A percentile compares a stretch with the other conserved stretches of the same genome.
These are phyloP conservation scores for Grus americana DNA, from an alignment of 2,113 vertebrate genomes.

Conservation along the genomic window DNA sequence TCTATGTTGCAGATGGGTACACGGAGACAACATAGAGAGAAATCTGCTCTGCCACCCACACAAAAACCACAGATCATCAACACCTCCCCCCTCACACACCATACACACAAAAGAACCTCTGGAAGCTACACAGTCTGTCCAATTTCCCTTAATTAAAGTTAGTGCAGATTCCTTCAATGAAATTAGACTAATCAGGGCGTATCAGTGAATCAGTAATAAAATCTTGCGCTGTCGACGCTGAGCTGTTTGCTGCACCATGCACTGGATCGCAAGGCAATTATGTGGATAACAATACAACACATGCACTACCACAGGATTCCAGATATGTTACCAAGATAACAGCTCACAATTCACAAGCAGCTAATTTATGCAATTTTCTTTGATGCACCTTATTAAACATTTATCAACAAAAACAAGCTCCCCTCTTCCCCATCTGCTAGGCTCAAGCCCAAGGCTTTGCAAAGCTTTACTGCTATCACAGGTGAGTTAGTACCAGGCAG, in stretches of 20 bases:
- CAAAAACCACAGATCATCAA: not conserved
- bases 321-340: not conserved
- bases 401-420: not conserved
- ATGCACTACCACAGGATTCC: not conserved
- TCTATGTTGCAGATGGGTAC: not conserved
- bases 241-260: not conserved
- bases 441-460: not conserved
- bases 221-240: not conserved
- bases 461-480: not conserved
- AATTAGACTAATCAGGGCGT: not conserved
- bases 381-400: not conserved
- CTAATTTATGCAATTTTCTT: not conserved
- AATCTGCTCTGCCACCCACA: not conserved
- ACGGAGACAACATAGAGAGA: not conserved
- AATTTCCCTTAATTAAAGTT: not conserved
- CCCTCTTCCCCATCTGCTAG: not conserved
- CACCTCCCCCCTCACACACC: not conserved
- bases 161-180: not conserved
- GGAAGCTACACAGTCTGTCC: not conserved
- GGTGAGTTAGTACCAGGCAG: not conserved
- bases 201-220: not conserved
- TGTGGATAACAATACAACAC: not conserved
- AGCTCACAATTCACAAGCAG: not conserved
- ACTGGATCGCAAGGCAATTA: not conserved
- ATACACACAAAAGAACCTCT: not conserved